Evolutionary conservation across 2,113 vertebrate genomes (phyloP).

Genomic region (Ictidomys tridecemlineatus): DNA sequence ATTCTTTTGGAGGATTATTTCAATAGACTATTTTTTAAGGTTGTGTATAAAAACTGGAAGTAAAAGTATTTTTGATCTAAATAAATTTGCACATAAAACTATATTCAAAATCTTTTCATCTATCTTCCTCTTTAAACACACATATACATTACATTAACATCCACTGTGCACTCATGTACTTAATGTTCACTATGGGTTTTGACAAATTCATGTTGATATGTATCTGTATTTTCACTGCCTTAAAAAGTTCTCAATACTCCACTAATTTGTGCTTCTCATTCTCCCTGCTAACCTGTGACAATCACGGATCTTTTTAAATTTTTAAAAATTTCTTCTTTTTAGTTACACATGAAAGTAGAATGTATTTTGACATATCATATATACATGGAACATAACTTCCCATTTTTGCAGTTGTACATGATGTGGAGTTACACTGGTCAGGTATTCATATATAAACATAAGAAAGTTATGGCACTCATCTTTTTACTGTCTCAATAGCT

Average conservation of each 20-base stretch:
- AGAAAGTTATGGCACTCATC: neutral
- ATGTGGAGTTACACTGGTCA: too few species aligned
- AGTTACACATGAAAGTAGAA: too few species aligned
- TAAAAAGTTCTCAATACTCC: neutral
- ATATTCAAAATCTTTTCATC: neutral
- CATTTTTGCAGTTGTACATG: too few species aligned
- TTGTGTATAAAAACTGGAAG: neutral
- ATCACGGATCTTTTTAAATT: neutral
- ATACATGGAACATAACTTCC: too few species aligned
- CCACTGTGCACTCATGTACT: neutral
- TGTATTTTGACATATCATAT: too few species aligned
- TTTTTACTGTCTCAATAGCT: neutral
- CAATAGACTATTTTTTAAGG: neutral
- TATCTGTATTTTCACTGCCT: neutral
- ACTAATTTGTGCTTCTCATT: neutral
- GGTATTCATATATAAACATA: too few species aligned
- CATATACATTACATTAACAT: neutral
- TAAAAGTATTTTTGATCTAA: conserved; percentile 22
- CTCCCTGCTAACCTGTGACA: neutral
- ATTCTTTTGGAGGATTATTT: neutral
- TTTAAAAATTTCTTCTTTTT: too few species aligned
- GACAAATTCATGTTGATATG: neutral
- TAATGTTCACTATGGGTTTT: neutral
- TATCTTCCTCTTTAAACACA: neutral
- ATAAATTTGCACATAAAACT: neutral